Conservation (phyloP, 1,140 invertebrate species). For the Gonatopus flavifemur region DNA sequence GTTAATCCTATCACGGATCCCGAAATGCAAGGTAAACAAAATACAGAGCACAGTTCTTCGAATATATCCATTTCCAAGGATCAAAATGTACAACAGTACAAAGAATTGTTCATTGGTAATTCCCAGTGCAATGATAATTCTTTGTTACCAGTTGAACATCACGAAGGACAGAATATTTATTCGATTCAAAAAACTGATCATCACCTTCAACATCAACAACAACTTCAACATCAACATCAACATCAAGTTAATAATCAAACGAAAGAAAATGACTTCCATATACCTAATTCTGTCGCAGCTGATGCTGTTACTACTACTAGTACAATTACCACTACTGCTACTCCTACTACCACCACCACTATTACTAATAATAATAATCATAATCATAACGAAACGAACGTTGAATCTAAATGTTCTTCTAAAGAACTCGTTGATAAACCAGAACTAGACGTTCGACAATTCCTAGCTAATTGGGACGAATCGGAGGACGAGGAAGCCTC, state of each 20-base stretch:
- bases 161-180: too few species aligned
- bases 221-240: slow-evolving; percentile 5
- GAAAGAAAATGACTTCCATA: background rate
- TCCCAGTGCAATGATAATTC: too few species aligned
- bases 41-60: slow-evolving; percentile 10
- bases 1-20: slow-evolving; percentile 13
- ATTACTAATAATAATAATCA: slow-evolving; percentile 20
- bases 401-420: slow-evolving; percentile 26
- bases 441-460: slow-evolving; percentile 53
- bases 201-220: too few species aligned
- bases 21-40: slow-evolving; percentile 6
- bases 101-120: too few species aligned
- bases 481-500: slow-evolving; percentile 51
- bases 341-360: slow-evolving; percentile 9
- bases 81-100: slow-evolving; percentile 19
- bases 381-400: slow-evolving; percentile 9
- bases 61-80: slow-evolving; percentile 5
- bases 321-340: slow-evolving; percentile 7
- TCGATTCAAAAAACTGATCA: too few species aligned
- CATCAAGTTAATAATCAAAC: background rate
- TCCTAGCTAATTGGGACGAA: slow-evolving; percentile 56
- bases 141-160: too few species aligned
- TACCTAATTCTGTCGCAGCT: too few species aligned
- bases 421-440: slow-evolving; percentile 53
- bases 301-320: background rate